These are phyloP conservation scores for Anguilla pacifica DNA, from an alignment of 2,797 vertebrate species.

Conservation along the genomic window DNA sequence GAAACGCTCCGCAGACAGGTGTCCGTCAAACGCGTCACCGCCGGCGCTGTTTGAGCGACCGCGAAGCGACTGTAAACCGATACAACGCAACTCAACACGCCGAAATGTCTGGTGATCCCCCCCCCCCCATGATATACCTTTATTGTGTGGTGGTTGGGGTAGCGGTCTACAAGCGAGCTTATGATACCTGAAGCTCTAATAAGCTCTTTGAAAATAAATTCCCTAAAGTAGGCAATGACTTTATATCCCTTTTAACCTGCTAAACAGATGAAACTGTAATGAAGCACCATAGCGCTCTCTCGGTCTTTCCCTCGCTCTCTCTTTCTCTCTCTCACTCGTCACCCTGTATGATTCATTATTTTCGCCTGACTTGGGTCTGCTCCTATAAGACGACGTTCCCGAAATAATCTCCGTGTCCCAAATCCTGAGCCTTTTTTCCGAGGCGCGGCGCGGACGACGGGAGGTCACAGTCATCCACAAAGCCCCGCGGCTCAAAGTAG, in stretches of 20 bases:
- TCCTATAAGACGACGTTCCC: not conserved
- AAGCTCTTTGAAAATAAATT: not conserved
- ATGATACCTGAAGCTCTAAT: not conserved
- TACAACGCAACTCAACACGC: not conserved
- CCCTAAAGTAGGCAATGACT: not conserved
- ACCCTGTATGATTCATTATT: not conserved
- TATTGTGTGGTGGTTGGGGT: not conserved
- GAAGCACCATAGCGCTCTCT: not conserved
- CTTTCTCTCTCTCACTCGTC: not conserved
- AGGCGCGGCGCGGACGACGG: not conserved
- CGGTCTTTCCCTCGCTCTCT: not conserved
- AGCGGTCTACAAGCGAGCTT: not conserved
- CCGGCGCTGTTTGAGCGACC: not conserved
- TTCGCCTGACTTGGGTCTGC: not conserved
- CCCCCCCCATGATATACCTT: not conserved
- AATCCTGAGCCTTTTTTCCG: not conserved
- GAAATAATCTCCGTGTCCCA: conserved; percentile 2
- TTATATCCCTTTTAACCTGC: not conserved
- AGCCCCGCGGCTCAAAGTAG: not conserved
- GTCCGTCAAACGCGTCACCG: not conserved
- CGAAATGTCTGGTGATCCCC: not conserved
- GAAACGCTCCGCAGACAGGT: not conserved
- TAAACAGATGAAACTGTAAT: not conserved
- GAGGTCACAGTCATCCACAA: conserved; percentile 3
- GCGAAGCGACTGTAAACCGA: not conserved